These are phyloP conservation scores for Apogon talboti DNA, from an alignment of 2,797 vertebrate genomes.

Conservation along the genomic window DNA sequence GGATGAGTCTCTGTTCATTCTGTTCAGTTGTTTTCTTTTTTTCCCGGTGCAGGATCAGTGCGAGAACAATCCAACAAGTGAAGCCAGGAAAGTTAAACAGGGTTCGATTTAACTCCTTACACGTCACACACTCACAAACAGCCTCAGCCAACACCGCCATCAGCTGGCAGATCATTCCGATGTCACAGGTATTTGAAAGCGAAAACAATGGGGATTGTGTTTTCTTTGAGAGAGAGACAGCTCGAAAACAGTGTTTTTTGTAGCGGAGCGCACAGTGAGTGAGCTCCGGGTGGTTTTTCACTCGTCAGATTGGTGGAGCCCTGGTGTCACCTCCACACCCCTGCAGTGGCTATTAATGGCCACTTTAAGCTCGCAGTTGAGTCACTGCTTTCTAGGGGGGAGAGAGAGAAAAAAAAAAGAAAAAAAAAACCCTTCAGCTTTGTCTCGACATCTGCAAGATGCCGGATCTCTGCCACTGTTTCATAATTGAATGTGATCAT, in stretches of 20 bases:
- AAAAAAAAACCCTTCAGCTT: slow-evolving; percentile 26
- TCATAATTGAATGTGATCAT: slow-evolving; percentile 57
- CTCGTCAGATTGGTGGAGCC: slow-evolving; percentile 36
- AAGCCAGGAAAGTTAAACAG: neutral
- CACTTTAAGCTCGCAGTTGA: slow-evolving; percentile 45
- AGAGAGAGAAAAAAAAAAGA: no score
- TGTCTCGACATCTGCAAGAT: slow-evolving; percentile 59
- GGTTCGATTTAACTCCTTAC: neutral
- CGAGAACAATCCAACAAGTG: slow-evolving; percentile 2
- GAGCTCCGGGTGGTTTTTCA: slow-evolving; percentile 27
- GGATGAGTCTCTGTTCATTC: no score
- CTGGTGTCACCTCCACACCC: slow-evolving; percentile 39
- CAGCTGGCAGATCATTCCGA: slow-evolving; percentile 41
- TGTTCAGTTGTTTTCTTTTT: slow-evolving; percentile 47
- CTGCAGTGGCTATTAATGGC: slow-evolving; percentile 73
- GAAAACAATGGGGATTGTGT: slow-evolving; percentile 23
- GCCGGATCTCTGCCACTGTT: slow-evolving; percentile 47
- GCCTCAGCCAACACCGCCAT: slow-evolving; percentile 62
- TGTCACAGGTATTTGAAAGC: slow-evolving; percentile 1
- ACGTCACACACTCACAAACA: neutral
- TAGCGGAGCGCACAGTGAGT: neutral
- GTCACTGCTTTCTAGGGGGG: slow-evolving; percentile 45
- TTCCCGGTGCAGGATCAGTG: neutral
- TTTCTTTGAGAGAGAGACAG: slow-evolving; percentile 13
- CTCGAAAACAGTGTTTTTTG: slow-evolving; percentile 12